phyloP scores from a whole-genome alignment of 1,140 invertebrate genomes.

The Anastrepha ludens region DNA sequence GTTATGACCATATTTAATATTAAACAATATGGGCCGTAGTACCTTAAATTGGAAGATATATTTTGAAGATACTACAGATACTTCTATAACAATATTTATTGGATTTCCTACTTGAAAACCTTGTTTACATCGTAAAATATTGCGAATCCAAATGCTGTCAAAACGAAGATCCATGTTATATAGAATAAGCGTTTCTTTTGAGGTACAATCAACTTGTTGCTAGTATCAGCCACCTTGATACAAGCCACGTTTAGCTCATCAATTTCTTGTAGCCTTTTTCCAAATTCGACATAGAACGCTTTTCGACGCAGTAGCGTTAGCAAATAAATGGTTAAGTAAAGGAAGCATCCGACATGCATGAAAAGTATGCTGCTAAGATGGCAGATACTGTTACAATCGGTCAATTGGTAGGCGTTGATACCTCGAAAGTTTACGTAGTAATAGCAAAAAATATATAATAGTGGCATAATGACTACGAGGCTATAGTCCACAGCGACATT shows the following conservation, averaged over 20 bases:
- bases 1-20: slow-evolving; percentile 68
- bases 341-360: slow-evolving; percentile 66
- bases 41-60: slow-evolving; percentile 16
- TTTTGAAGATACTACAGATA: not conserved
- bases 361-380: slow-evolving; percentile 64
- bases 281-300: slow-evolving; percentile 66
- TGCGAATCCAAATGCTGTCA: slow-evolving; percentile 62
- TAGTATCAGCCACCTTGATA: slow-evolving; percentile 62
- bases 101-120: slow-evolving; percentile 62
- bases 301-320: slow-evolving; percentile 68
- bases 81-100: not conserved
- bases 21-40: slow-evolving; percentile 60
- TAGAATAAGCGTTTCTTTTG: slow-evolving; percentile 59
- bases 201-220: slow-evolving; percentile 57
- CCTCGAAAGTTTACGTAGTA: slow-evolving; percentile 60
- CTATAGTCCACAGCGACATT: slow-evolving; percentile 64
- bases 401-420: slow-evolving; percentile 58
- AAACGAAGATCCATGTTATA: slow-evolving; percentile 66
- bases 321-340: slow-evolving; percentile 64
- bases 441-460: slow-evolving; percentile 66
- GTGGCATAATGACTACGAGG: slow-evolving; percentile 66
- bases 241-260: slow-evolving; percentile 64
- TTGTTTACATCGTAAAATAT: slow-evolving; percentile 64
- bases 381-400: slow-evolving; percentile 66
- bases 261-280: slow-evolving; percentile 64